A percentile compares a stretch with the other conserved stretches of the same genome.
phyloP scores from a whole-genome alignment of 2,888 invertebrate species.

The Torymus auratus region DNA sequence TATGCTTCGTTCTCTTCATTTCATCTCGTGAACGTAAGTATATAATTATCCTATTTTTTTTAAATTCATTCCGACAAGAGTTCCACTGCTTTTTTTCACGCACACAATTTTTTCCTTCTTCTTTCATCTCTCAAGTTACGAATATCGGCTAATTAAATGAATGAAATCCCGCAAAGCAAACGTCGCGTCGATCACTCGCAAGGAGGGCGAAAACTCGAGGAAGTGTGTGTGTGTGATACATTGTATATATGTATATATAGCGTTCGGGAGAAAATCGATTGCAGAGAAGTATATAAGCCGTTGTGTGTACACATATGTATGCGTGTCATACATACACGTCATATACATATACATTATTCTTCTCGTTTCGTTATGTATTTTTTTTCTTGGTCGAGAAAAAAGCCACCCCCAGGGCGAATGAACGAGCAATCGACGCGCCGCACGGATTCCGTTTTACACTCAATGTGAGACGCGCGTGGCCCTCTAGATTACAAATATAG shows the following conservation, averaged over 20 bases:
- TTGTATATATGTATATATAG: no score
- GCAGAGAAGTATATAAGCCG: no score
- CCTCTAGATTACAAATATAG: constrained; percentile 56
- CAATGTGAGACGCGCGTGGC: constrained; percentile 31
- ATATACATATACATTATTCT: background rate
- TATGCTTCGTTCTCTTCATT: constrained; percentile 43
- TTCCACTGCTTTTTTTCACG: constrained; percentile 40
- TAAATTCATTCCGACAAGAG: constrained; percentile 52
- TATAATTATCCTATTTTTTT: constrained; percentile 53
- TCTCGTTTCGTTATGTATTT: constrained; percentile 3
- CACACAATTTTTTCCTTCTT: constrained; percentile 30
- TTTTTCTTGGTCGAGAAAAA: constrained; percentile 39
- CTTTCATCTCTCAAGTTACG: constrained; percentile 45
- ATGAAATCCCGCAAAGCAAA: constrained; percentile 25
- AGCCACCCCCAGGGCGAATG: background rate
- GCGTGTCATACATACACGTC: no score
- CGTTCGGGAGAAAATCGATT: no score
- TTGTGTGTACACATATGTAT: no score
- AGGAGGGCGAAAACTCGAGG: constrained; percentile 21
- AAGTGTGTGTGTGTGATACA: background rate
- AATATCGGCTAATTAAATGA: constrained; percentile 49
- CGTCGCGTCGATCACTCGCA: constrained; percentile 43
- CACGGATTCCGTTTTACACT: constrained; percentile 46
- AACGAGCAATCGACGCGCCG: constrained; percentile 38
- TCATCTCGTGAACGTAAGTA: constrained; percentile 47